Evolutionary conservation across 1,140 invertebrate genomes (phyloP), one percentile per base, ranked within the genome.

Genomic region (Bombus difficillimus): DNA sequence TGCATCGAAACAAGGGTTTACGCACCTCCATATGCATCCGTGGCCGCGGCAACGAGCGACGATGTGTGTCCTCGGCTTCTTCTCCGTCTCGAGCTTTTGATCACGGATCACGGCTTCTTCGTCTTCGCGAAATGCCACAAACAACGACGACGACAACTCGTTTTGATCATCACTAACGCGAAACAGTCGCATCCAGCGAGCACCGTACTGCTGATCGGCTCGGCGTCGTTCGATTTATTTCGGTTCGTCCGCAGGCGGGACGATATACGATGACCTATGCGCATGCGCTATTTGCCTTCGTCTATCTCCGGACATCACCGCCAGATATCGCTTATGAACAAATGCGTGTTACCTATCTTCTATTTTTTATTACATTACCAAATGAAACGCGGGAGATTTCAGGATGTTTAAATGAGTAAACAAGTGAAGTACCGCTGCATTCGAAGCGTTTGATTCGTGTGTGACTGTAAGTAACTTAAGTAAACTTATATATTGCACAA

Each of bases 1-100:
- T 87, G 83, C 77, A 69, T 68, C 68, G 39, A 81, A 62, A 76
- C 71, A 62, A 53, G 83, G 82, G 75, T 81, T 77, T 75, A 90
- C 94, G 85, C 88, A 95, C 94, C 94, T 95, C 94, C 94, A 94
- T 94, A 94, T 94, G 94, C 93, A 94, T 94, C 93, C 93, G 94
- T 93, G 90, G 90, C 90, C 91, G 91, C 90, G 92, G 88, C 92
- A 90, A 88, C 89, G 89, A 92, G 83, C 89, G 89, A 92, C 89
- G 89, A 90, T 89, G 91, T 88, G 87, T 90, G 80, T 91, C 91
- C 89, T 90, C 88, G 88, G 86, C 74, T 75, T 86, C 85, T 86
- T 88, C 86, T 81, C 43, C 66, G 66, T 79, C 79, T 89, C 91
- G 81, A 88, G 88, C 79, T 90, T 87, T 91, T 37, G 62, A 81